phyloP scores from a whole-genome alignment of 2,113 vertebrate species.

The Muntiacus reevesi region DNA sequence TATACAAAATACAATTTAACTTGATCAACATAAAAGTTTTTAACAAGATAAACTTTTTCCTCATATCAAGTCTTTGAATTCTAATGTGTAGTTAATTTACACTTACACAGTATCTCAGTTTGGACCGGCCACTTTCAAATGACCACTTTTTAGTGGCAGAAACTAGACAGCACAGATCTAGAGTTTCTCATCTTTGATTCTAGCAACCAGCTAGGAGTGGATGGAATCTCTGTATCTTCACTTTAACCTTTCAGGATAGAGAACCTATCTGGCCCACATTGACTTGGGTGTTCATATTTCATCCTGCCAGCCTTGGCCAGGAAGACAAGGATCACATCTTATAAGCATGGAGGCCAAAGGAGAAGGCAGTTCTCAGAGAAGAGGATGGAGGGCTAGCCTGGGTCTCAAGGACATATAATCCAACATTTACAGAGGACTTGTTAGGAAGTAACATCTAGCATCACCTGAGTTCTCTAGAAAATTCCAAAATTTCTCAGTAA shows the following conservation, averaged over 20 bases:
- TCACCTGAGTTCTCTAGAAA: constrained; percentile 20
- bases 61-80: not conserved
- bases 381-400: not conserved
- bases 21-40: not conserved
- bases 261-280: not conserved
- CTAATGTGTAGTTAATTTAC: not conserved
- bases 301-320: not conserved
- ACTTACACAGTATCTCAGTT: not conserved
- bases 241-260: not conserved
- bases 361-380: not conserved
- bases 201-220: not conserved
- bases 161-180: not conserved
- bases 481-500: not conserved
- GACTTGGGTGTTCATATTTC: not conserved
- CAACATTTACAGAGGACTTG: not conserved
- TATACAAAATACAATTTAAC: not conserved
- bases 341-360: not conserved
- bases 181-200: not conserved
- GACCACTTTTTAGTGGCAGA: not conserved
- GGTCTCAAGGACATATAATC: not conserved
- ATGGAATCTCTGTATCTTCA: not conserved
- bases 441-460: not conserved
- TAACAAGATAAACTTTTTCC: not conserved
- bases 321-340: not conserved
- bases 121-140: not conserved